A percentile compares a stretch with the other conserved stretches of the same genome.
Evolutionary conservation across 2,888 invertebrate species (phyloP).

Genomic region (Charanyca ferruginea): DNA sequence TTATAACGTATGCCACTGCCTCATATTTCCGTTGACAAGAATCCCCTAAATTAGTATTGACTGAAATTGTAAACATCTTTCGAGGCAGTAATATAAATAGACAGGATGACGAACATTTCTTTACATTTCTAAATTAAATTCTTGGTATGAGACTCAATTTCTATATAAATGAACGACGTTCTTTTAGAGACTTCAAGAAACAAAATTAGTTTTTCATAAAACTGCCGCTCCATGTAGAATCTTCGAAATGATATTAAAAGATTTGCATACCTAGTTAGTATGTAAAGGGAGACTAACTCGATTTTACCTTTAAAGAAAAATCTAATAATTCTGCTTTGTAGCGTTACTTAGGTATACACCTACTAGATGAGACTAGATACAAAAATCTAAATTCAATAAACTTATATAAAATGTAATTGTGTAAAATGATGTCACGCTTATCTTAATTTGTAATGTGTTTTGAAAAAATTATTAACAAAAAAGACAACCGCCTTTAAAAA

Average conservation of each 20-base stretch:
- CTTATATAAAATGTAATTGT: too few species aligned
- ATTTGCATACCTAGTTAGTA: background rate
- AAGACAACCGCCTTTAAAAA: too few species aligned
- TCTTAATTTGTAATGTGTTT: too few species aligned
- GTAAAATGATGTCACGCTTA: too few species aligned
- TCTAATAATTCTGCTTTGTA: background rate
- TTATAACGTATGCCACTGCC: background rate
- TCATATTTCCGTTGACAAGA: background rate
- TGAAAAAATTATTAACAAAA: too few species aligned
- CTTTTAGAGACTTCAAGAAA: too few species aligned
- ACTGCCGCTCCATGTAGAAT: too few species aligned
- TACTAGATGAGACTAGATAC: background rate
- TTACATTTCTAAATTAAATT: background rate
- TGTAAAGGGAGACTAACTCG: background rate
- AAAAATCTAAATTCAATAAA: background rate
- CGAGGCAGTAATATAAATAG: background rate
- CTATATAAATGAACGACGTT: too few species aligned
- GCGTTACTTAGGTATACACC: background rate
- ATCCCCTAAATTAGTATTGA: background rate
- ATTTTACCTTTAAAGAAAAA: constrained; percentile 13
- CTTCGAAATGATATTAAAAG: background rate
- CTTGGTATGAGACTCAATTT: background rate
- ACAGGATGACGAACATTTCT: too few species aligned
- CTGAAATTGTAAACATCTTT: background rate
- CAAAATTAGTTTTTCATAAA: background rate